Conservation (phyloP, 1,140 invertebrate species). For the Solenopsis fugax region DNA sequence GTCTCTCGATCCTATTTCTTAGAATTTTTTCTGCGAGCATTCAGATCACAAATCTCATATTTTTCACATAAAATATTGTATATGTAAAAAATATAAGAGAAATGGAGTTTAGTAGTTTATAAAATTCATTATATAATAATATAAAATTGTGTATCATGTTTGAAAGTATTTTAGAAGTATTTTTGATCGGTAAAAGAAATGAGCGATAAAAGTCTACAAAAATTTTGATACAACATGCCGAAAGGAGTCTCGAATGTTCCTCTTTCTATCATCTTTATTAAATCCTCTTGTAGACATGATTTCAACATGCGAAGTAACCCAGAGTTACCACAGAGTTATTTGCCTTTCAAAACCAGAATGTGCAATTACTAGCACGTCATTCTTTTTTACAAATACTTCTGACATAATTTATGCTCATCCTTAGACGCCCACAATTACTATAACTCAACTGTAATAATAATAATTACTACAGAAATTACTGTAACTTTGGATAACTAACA, state of each 20-base stretch:
- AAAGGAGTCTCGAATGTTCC: conserved; percentile 65
- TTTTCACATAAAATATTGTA: neutral
- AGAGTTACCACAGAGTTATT: conserved; percentile 40
- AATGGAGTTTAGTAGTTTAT: neutral
- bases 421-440: conserved; percentile 64
- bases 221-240: conserved; percentile 50
- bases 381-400: conserved; percentile 43
- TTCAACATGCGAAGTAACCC: neutral
- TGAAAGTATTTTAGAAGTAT: neutral
- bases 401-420: conserved; percentile 70
- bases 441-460: neutral
- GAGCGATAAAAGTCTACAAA: conserved; percentile 46
- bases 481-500: neutral
- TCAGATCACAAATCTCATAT: neutral
- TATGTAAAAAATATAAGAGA: neutral
- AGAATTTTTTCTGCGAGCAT: neutral
- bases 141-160: neutral
- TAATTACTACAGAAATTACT: neutral
- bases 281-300: conserved; percentile 72
- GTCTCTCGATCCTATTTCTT: neutral
- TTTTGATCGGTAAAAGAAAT: conserved; percentile 26
- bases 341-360: conserved; percentile 17
- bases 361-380: conserved; percentile 24
- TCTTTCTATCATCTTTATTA: conserved; percentile 76
- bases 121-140: neutral